A percentile compares a stretch with the other conserved stretches of the same genome.
phyloP scores from a whole-genome alignment of 2,888 invertebrate species.

The Oscheius sp. region DNA sequence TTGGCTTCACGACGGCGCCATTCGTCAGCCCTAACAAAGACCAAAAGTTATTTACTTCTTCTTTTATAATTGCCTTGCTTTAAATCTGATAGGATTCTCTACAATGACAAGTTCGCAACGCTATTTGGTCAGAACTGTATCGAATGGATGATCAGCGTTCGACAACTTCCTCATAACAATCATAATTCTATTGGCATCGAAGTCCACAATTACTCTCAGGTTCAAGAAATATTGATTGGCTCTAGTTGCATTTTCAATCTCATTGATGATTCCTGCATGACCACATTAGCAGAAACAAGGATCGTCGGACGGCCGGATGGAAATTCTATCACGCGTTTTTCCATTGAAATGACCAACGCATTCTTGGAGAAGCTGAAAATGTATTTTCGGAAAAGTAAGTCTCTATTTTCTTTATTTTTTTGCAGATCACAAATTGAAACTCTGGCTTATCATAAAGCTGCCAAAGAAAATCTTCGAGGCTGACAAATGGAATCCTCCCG shows the following conservation, averaged over 20 bases:
- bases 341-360: neutral
- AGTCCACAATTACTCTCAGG: neutral
- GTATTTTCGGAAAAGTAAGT: neutral
- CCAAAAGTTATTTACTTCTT: no score
- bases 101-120: no score
- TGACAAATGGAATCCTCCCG: neutral
- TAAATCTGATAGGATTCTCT: no score
- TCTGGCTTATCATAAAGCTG: neutral
- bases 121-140: neutral
- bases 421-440: neutral
- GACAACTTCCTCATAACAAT: neutral
- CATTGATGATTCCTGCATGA: neutral
- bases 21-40: no score
- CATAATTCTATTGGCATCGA: no score
- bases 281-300: neutral
- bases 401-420: neutral
- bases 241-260: neutral
- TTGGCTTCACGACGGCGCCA: no score
- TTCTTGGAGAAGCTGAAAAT: neutral
- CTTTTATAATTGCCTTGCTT: no score
- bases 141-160: neutral
- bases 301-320: neutral
- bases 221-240: neutral
- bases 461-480: neutral
- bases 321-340: neutral